Evolutionary conservation across 2,888 invertebrate genomes (phyloP).

Genomic region (Heliconius cydno): DNA sequence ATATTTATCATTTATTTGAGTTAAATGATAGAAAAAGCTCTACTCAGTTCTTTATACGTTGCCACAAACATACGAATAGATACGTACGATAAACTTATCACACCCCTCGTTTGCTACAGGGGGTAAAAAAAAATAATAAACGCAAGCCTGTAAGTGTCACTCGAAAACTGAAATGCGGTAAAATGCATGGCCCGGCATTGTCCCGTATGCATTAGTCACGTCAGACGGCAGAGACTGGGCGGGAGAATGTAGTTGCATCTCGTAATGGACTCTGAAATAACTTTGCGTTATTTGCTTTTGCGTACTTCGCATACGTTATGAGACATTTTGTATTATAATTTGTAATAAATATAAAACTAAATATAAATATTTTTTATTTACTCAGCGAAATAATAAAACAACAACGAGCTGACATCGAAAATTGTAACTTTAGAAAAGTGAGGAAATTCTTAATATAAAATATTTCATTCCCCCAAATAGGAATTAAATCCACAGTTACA

Average conservation of each 20-base stretch:
- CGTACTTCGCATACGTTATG: neutral
- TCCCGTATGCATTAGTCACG: constrained; percentile 23
- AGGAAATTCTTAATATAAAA: neutral
- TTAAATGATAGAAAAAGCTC: neutral
- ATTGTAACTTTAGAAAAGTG: no score
- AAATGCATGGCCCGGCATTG: constrained; percentile 7
- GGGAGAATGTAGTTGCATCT: constrained; percentile 16
- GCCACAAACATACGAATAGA: neutral
- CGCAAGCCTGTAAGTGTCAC: constrained; percentile 10
- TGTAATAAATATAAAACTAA: neutral
- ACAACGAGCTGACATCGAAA: no score
- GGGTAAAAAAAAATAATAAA: constrained; percentile 2
- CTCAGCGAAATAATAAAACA: neutral
- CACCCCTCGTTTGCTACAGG: constrained; percentile 2
- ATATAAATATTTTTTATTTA: neutral
- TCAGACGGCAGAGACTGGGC: constrained; percentile 1
- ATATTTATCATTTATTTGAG: neutral
- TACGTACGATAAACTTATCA: constrained; percentile 9
- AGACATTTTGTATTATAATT: neutral
- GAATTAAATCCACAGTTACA: no score
- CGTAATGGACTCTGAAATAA: constrained; percentile 27
- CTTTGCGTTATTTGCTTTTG: constrained; percentile 13
- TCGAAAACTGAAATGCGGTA: constrained; percentile 9
- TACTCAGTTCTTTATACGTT: neutral
- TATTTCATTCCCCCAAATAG: no score